Conservation (phyloP, 2,113 vertebrate species). For the Neogobius melanostomus region DNA sequence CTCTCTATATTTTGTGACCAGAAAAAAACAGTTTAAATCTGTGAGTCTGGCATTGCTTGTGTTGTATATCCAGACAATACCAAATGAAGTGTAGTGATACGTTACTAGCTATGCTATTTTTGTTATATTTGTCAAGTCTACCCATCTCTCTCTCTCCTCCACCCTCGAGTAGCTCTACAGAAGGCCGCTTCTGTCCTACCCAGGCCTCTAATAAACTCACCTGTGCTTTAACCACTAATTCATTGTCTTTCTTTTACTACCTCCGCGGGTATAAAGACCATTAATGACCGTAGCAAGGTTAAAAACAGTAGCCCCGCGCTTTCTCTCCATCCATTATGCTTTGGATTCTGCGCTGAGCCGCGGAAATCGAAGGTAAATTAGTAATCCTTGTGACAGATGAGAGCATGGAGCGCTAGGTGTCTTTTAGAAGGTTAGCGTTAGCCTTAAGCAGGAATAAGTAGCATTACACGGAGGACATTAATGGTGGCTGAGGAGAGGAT, state of each 20-base stretch:
- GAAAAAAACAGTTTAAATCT: too few species aligned
- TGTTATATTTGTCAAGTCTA: slow-evolving; percentile 36
- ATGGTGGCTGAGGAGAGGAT: slow-evolving; percentile 43
- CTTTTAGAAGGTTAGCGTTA: slow-evolving; percentile 46
- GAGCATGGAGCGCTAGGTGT: slow-evolving; percentile 54
- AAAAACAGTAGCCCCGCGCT: slow-evolving; percentile 79
- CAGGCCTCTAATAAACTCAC: slow-evolving; percentile 82
- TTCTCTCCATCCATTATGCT: slow-evolving; percentile 80
- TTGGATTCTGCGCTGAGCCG: slow-evolving; percentile 73
- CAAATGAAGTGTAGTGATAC: too few species aligned
- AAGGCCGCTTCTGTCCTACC: slow-evolving; percentile 80
- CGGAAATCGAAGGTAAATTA: slow-evolving; percentile 79
- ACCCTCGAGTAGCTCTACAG: slow-evolving; percentile 44
- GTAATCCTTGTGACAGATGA: slow-evolving; percentile 76
- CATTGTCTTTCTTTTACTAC: slow-evolving; percentile 80
- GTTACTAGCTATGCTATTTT: neutral
- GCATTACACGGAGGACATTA: slow-evolving; percentile 32
- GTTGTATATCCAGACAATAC: too few species aligned
- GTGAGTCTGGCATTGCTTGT: too few species aligned
- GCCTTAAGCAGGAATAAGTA: slow-evolving; percentile 51
- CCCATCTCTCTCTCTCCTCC: slow-evolving; percentile 60
- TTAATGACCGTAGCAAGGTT: slow-evolving; percentile 82
- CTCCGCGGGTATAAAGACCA: slow-evolving; percentile 79
- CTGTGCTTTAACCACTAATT: slow-evolving; percentile 81
- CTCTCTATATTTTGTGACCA: too few species aligned